Conservation (phyloP, 30 jellyfish, hydroid and myxozoan species). For the Morbakka virulenta region DNA sequence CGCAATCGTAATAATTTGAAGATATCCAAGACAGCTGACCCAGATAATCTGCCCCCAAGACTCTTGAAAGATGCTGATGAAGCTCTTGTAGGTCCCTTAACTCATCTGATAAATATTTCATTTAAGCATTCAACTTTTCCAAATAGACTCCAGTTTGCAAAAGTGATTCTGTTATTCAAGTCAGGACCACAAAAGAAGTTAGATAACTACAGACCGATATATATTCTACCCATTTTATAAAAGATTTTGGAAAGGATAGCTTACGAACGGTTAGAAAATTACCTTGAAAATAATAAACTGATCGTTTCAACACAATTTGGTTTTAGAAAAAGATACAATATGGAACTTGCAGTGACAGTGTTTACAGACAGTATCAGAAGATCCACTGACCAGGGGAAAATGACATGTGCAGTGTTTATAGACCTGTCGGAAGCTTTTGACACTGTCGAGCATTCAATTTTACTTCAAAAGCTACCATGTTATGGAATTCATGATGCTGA, state of each 20-base stretch:
- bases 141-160: conserved; percentile 1
- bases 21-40: conserved; percentile 39
- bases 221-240: conserved; percentile 49
- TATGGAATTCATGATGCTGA: conserved; percentile 45
- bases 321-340: conserved; percentile 21
- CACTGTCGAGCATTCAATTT: conserved; percentile 17
- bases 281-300: conserved; percentile 16
- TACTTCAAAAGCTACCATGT: conserved; percentile 11
- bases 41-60: conserved; percentile 46
- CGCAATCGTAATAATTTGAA: conserved; percentile 30
- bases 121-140: conserved; percentile 13
- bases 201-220: conserved; percentile 44
- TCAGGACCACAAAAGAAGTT: conserved; percentile 12
- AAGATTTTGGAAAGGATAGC: conserved; percentile 45
- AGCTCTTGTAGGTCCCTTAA: conserved; percentile 26
- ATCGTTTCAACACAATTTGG: conserved; percentile 17
- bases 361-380: conserved; percentile 16
- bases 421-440: conserved; percentile 31
- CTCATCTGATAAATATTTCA: conserved; percentile 9
- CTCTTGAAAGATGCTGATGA: conserved; percentile 32
- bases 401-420: conserved; percentile 36
- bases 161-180: conserved; percentile 44
- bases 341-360: conserved; percentile 21
- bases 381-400: conserved; percentile 27
- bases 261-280: conserved; percentile 30